phyloP scores from a whole-genome alignment of 2,113 vertebrate genomes.

The Nestor notabilis region DNA sequence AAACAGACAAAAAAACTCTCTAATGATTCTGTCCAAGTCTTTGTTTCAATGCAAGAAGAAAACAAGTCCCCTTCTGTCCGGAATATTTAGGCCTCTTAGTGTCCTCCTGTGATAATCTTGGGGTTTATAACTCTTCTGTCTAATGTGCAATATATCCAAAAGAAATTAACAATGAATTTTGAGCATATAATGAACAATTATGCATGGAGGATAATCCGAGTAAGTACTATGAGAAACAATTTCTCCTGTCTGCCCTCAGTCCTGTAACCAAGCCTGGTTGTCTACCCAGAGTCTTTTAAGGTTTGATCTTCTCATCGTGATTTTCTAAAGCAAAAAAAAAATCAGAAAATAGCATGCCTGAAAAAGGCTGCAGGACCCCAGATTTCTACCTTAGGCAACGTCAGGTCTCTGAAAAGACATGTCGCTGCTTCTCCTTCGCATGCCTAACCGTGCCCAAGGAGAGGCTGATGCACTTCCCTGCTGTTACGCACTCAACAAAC shows the following conservation, averaged over 20 bases:
- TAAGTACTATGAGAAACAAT: neutral
- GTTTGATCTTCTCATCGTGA: neutral
- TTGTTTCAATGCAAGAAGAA: constrained; percentile 33
- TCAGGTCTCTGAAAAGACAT: neutral
- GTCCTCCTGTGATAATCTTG: constrained; percentile 20
- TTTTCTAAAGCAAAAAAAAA: neutral
- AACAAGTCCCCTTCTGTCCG: constrained; percentile 35
- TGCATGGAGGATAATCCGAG: constrained; percentile 55
- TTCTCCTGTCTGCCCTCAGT: neutral
- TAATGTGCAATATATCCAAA: constrained; percentile 6
- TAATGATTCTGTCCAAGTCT: constrained; percentile 1
- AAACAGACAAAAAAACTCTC: neutral
- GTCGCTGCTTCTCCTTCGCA: neutral
- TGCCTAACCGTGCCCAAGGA: constrained; percentile 16
- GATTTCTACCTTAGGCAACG: neutral
- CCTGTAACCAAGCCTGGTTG: neutral
- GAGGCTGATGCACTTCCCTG: constrained; percentile 17
- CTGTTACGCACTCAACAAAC: neutral
- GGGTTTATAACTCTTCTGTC: constrained; percentile 33
- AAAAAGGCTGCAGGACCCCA: neutral
- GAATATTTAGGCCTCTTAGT: constrained; percentile 10
- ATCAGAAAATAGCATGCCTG: neutral
- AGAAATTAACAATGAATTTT: constrained; percentile 48
- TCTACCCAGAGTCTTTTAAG: neutral
- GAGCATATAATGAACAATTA: constrained; percentile 45